These are phyloP conservation scores for Nasonovia ribisnigri DNA, from an alignment of 2,888 invertebrate genomes.

Conservation along the genomic window DNA sequence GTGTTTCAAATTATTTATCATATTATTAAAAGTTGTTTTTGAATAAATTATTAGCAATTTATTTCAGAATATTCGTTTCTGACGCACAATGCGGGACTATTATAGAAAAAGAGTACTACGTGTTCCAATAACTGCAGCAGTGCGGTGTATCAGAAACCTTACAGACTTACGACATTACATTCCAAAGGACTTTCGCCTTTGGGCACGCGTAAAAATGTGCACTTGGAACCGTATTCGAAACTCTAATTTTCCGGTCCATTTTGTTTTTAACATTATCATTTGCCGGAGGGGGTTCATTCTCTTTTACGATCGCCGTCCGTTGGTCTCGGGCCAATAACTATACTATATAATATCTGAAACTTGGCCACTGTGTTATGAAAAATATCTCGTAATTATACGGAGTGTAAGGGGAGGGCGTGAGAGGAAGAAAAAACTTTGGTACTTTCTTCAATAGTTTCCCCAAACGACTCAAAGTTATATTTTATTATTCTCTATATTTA, in stretches of 20 bases:
- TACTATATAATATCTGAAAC: constrained; percentile 47
- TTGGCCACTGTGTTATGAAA: constrained; percentile 55
- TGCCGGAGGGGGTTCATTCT: constrained; percentile 54
- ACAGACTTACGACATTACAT: background rate
- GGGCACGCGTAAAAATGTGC: constrained; percentile 38
- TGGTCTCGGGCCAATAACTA: constrained; percentile 61
- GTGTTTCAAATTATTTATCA: background rate
- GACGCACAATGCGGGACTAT: background rate
- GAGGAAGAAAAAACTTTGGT: constrained; percentile 45
- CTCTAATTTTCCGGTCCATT: constrained; percentile 65
- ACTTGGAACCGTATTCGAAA: constrained; percentile 38
- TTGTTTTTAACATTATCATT: constrained; percentile 62
- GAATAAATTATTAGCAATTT: constrained; percentile 29
- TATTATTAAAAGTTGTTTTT: background rate
- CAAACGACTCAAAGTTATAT: constrained; percentile 47
- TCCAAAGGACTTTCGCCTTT: constrained; percentile 50
- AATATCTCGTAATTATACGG: constrained; percentile 59
- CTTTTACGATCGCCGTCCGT: constrained; percentile 62
- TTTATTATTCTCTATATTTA: constrained; percentile 39
- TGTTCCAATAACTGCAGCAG: background rate
- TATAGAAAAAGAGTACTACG: background rate
- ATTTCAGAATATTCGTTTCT: background rate
- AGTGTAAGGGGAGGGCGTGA: background rate
- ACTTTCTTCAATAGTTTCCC: constrained; percentile 42
- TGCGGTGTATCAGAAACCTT: background rate